These are phyloP conservation scores for Acrocephalus kingi DNA, from an alignment of 2,113 vertebrate genomes.

Conservation along the genomic window DNA sequence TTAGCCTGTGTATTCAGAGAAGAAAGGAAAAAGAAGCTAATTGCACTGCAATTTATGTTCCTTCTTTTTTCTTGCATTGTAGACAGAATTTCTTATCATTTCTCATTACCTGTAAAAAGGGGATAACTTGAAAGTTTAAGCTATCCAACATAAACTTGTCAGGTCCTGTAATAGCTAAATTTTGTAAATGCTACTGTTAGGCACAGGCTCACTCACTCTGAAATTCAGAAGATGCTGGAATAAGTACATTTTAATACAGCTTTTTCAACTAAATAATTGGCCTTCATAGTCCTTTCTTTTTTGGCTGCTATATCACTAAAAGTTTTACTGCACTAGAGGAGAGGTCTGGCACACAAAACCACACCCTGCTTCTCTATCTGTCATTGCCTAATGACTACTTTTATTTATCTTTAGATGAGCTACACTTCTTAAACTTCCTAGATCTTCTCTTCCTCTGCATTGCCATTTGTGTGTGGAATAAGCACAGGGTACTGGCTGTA, in stretches of 20 bases:
- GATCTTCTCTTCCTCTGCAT: neutral
- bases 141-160: constrained; percentile 34
- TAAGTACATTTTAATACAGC: neutral
- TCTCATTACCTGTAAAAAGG: constrained; percentile 59
- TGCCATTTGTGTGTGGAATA: neutral
- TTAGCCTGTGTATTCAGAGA: constrained; percentile 33
- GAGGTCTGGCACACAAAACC: neutral
- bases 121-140: constrained; percentile 32
- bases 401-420: neutral
- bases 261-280: neutral
- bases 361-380: neutral
- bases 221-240: neutral
- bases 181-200: constrained; percentile 36
- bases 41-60: constrained; percentile 59
- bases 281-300: neutral
- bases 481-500: neutral
- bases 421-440: neutral
- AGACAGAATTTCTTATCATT: constrained; percentile 44
- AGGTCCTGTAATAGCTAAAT: constrained; percentile 22
- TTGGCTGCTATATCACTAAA: neutral
- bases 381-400: neutral
- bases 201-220: neutral
- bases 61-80: constrained; percentile 26
- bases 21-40: constrained; percentile 43
- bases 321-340: neutral